A percentile compares a stretch with the other conserved stretches of the same genome.
These are phyloP conservation scores for Hyposoter dolosus DNA, from an alignment of 2,888 invertebrate species.

Conservation along the genomic window DNA sequence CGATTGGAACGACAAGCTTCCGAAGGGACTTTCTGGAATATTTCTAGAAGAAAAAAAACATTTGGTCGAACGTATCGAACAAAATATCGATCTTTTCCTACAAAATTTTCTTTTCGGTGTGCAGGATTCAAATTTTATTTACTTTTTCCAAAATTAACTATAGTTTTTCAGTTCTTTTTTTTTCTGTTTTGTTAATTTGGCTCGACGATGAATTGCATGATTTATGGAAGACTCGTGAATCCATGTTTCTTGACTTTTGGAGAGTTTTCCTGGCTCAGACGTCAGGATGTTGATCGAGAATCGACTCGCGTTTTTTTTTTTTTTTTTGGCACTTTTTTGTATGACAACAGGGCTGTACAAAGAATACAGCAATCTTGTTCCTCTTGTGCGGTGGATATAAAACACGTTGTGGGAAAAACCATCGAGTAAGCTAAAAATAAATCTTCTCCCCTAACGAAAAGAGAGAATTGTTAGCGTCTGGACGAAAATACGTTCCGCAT, in stretches of 20 bases:
- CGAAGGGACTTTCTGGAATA: too few species aligned
- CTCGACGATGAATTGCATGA: too few species aligned
- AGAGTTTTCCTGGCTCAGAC: not conserved
- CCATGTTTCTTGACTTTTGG: not conserved
- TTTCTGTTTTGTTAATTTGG: too few species aligned
- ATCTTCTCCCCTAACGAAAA: slow-evolving; percentile 77
- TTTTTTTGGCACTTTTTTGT: not conserved
- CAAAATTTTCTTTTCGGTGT: too few species aligned
- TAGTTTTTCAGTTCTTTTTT: too few species aligned
- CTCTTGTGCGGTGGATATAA: slow-evolving; percentile 1
- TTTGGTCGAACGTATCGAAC: too few species aligned
- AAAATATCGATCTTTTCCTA: too few species aligned
- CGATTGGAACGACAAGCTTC: too few species aligned
- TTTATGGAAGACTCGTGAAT: too few species aligned
- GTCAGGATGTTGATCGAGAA: slow-evolving; percentile 41
- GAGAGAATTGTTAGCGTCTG: slow-evolving; percentile 73
- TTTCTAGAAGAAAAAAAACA: too few species aligned
- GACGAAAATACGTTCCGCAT: slow-evolving; percentile 75
- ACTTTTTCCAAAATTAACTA: too few species aligned
- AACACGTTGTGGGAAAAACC: slow-evolving; percentile 66
- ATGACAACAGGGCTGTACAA: slow-evolving; percentile 1
- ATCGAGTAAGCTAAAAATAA: slow-evolving; percentile 75
- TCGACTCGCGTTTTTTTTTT: not conserved
- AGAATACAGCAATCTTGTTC: slow-evolving; percentile 40
- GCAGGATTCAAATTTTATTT: too few species aligned